phyloP scores from a whole-genome alignment of 2,797 vertebrate genomes.

The Falco biarmicus region DNA sequence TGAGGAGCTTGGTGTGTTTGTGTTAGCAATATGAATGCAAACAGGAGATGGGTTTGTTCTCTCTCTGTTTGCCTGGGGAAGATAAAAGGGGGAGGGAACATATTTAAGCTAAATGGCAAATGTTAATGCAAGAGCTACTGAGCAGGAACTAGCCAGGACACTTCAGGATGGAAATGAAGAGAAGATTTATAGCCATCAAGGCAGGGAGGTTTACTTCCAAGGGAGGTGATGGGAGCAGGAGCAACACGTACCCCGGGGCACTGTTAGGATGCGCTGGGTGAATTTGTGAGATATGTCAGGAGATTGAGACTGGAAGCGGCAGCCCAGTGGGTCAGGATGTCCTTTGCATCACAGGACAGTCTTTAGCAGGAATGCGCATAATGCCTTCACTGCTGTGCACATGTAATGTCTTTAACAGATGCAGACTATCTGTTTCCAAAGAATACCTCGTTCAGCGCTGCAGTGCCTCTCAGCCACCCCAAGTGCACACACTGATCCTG shows the following conservation, averaged over 20 bases:
- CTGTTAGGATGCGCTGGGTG: not conserved
- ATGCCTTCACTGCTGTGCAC: not conserved
- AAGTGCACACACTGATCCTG: accelerated
- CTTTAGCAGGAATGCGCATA: not conserved
- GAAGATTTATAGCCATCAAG: not conserved
- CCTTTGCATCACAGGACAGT: not conserved
- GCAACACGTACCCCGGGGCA: not conserved
- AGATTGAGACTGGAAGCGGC: not conserved
- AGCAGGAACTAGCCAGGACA: not conserved
- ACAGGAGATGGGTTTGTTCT: not conserved
- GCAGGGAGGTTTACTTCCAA: not conserved
- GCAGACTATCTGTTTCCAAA: not conserved
- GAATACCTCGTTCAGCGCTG: accelerated
- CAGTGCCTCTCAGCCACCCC: not conserved
- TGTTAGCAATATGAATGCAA: not conserved
- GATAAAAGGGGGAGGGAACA: not conserved
- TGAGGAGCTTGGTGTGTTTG: not conserved
- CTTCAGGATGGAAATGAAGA: not conserved
- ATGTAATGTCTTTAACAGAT: accelerated
- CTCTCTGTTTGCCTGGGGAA: not conserved
- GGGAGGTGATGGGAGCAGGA: not conserved
- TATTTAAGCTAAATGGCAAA: not conserved
- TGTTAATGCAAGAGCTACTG: not conserved
- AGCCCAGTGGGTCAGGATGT: not conserved
- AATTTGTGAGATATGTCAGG: not conserved